Conservation (phyloP, 2,797 vertebrate genomes). For the Holocentrus rufus region DNA sequence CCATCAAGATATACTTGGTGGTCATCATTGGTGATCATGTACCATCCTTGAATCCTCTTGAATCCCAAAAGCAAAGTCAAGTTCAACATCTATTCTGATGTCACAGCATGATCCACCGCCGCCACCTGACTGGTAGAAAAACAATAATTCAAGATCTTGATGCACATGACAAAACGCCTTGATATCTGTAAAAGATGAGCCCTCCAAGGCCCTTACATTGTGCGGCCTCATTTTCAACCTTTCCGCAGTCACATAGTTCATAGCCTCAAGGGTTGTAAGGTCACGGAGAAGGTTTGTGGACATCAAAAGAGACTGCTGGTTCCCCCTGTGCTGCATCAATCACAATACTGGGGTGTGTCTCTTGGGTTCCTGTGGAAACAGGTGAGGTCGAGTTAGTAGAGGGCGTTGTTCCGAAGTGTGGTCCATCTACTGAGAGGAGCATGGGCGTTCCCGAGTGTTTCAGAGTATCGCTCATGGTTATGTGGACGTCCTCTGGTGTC, state of each 20-base stretch:
- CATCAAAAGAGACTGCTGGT: constrained; percentile 79
- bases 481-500: constrained; percentile 88
- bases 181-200: neutral
- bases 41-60: constrained; percentile 10
- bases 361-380: constrained; percentile 82
- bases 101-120: neutral
- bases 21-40: neutral
- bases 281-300: constrained; percentile 79
- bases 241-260: neutral
- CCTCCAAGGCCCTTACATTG: neutral
- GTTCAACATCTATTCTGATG: neutral
- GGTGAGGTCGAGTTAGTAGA: constrained; percentile 72
- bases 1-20: constrained; percentile 1
- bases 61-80: neutral
- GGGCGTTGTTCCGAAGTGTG: constrained; percentile 68
- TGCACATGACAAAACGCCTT: neutral
- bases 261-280: constrained; percentile 23
- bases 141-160: neutral
- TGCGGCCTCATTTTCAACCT: neutral
- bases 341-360: constrained; percentile 82
- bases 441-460: constrained; percentile 83
- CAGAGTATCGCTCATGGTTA: constrained; percentile 84
- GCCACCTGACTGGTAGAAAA: neutral
- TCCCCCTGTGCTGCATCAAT: constrained; percentile 77
- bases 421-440: constrained; percentile 86